Percentiles rank a stretch among this genome's conserved stretches.
These are phyloP conservation scores for Fundulus diaphanus DNA, from an alignment of 2,797 vertebrate species.

Conservation along the genomic window DNA sequence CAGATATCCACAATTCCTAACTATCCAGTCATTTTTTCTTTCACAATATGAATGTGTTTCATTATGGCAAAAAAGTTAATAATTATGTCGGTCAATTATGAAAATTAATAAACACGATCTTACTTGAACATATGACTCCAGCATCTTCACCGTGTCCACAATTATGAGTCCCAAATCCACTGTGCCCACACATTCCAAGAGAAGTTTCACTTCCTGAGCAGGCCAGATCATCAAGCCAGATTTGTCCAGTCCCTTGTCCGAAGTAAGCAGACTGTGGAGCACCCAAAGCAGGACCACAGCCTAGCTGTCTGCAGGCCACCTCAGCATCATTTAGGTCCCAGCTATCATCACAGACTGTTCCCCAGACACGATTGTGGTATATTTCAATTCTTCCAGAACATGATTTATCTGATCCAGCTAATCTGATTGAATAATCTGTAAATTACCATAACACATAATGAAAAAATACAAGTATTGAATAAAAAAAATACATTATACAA, in stretches of 20 bases:
- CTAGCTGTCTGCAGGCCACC: constrained; percentile 33
- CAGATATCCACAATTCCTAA: too few species aligned
- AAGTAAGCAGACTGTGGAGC: rapidly evolving
- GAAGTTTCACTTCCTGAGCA: constrained; percentile 16
- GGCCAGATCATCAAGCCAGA: neutral
- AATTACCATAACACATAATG: too few species aligned
- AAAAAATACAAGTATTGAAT: too few species aligned
- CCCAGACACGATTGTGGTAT: constrained; percentile 1
- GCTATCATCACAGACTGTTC: constrained; percentile 15
- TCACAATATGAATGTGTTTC: too few species aligned
- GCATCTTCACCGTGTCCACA: neutral
- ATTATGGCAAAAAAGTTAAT: too few species aligned
- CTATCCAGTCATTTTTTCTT: too few species aligned
- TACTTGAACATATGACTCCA: too few species aligned
- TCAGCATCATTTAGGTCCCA: constrained; percentile 7
- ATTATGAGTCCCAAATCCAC: neutral
- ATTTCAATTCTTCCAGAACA: constrained; percentile 52
- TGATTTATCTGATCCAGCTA: neutral
- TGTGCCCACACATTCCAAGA: constrained; percentile 1
- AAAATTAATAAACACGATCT: too few species aligned
- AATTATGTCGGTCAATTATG: too few species aligned
- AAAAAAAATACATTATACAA: too few species aligned
- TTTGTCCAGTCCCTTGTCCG: neutral
- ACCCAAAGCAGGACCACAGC: neutral
- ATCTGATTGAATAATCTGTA: neutral